Percentiles rank a stretch among this genome's conserved stretches.
phyloP scores from a whole-genome alignment of 2,888 invertebrate species.

The Caradrina kadenii region DNA sequence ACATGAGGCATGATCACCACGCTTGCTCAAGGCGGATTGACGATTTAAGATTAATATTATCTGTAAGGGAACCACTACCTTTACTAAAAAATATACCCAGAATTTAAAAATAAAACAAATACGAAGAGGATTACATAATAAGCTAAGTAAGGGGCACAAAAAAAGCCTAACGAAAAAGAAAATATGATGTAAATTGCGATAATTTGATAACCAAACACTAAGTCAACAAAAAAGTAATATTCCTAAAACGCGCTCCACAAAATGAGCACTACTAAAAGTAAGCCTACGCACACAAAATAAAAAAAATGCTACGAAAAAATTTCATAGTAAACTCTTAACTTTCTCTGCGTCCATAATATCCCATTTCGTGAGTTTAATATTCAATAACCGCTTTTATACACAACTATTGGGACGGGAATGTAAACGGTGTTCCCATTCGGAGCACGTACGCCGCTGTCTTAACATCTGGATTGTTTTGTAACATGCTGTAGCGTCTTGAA shows the following conservation, averaged over 20 bases:
- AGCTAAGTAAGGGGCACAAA: not conserved
- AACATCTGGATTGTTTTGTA: conserved; percentile 88
- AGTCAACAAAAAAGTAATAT: conserved; percentile 44
- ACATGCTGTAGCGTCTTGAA: conserved; percentile 79
- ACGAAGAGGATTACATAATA: no score
- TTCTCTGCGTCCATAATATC: conserved; percentile 68
- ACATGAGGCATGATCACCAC: no score
- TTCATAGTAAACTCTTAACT: conserved; percentile 68
- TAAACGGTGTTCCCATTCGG: conserved; percentile 69
- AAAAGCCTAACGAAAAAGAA: not conserved
- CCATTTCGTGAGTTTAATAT: conserved; percentile 79
- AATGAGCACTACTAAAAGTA: conserved; percentile 28
- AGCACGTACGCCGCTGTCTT: conserved; percentile 84
- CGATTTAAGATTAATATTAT: no score
- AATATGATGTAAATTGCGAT: not conserved
- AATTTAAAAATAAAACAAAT: no score
- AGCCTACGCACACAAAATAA: conserved; percentile 27
- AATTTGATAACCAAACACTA: not conserved
- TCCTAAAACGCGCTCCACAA: conserved; percentile 22
- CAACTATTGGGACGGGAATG: conserved; percentile 70
- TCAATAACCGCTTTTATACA: conserved; percentile 79
- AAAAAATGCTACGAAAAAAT: conserved; percentile 49
- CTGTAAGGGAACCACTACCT: no score
- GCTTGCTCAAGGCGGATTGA: no score
- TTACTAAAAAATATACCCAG: no score